phyloP scores from a whole-genome alignment of 2,888 invertebrate species.

The Xestia ashworthii region DNA sequence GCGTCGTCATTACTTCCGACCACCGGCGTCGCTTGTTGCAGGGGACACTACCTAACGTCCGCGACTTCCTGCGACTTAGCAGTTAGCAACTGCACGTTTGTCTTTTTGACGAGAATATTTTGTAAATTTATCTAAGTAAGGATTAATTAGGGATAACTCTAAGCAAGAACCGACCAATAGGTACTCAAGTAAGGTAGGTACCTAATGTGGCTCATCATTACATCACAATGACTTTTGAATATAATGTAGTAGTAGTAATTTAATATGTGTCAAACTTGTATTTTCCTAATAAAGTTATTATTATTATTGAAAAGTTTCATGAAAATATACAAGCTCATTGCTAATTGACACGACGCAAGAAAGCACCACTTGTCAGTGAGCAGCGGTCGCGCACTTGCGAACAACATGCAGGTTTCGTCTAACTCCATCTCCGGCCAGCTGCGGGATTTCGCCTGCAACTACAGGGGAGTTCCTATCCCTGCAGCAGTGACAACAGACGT shows the following conservation, averaged over 20 bases:
- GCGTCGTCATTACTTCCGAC: background rate
- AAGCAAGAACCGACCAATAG: background rate
- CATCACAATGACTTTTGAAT: background rate
- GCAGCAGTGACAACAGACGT: too few relatives aligned
- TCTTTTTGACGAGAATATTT: background rate
- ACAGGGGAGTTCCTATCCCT: too few relatives aligned
- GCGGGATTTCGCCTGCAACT: too few relatives aligned
- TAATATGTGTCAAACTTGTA: too few relatives aligned
- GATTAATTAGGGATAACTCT: background rate
- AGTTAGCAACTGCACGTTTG: background rate
- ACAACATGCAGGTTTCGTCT: too few relatives aligned
- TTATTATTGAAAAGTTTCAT: too few relatives aligned
- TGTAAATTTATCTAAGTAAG: background rate
- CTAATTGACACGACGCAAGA: background rate
- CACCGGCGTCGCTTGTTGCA: background rate
- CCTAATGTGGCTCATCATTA: background rate
- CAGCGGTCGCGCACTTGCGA: background rate
- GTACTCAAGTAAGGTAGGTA: too few relatives aligned
- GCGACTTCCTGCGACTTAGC: background rate
- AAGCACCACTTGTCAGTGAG: background rate
- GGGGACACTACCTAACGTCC: background rate
- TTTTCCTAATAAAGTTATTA: too few relatives aligned
- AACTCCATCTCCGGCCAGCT: too few relatives aligned
- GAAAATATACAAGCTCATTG: background rate
- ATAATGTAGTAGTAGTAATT: background rate